Conservation (phyloP, 1,140 invertebrate species). For the Leptopilina boulardi region DNA sequence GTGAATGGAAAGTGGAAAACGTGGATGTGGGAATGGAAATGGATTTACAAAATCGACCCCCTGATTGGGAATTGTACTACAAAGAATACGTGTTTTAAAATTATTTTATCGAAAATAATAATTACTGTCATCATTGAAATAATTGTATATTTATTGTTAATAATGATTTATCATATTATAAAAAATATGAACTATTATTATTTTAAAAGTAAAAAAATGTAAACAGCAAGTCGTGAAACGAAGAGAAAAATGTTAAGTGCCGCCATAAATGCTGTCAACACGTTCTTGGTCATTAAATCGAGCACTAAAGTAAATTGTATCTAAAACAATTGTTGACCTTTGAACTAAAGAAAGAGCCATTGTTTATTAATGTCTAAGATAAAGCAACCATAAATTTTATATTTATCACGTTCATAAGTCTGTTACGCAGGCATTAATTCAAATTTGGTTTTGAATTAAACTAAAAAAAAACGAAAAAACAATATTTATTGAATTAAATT, state of each 20-base stretch:
- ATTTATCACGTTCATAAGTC: constrained; percentile 13
- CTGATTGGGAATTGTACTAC: too few species aligned
- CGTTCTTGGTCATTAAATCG: not conserved
- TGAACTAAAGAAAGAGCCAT: not conserved
- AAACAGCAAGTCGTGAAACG: not conserved
- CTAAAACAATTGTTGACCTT: not conserved
- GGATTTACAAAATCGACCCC: too few species aligned
- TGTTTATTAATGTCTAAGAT: not conserved
- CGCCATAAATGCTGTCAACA: not conserved
- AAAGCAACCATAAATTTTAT: not conserved
- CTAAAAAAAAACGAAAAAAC: not conserved
- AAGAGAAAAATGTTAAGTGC: not conserved
- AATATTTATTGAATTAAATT: too few species aligned
- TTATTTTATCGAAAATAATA: too few species aligned
- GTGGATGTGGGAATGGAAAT: too few species aligned
- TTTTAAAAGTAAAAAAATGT: too few species aligned
- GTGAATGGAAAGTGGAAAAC: too few species aligned
- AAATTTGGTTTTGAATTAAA: not conserved
- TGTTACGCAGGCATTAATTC: not conserved
- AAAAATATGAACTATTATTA: too few species aligned
- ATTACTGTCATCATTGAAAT: too few species aligned
- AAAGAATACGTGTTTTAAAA: too few species aligned
- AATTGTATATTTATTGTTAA: too few species aligned
- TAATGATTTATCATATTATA: too few species aligned
- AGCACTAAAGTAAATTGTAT: not conserved